Evolutionary conservation across 2,888 invertebrate species (phyloP).

Genomic region (Rapana venosa): DNA sequence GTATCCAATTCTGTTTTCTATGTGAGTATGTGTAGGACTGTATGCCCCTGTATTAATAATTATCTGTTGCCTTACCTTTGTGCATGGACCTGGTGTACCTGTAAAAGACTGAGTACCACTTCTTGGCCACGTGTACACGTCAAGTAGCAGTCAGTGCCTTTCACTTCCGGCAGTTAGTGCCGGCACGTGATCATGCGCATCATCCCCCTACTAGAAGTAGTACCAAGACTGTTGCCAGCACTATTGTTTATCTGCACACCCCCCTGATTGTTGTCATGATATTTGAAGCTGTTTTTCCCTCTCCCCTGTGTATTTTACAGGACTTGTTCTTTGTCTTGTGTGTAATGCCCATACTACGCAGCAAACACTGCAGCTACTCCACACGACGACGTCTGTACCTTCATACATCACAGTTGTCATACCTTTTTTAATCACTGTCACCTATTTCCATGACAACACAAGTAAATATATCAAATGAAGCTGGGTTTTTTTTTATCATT

Average conservation of each 20-base stretch:
- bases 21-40: background rate
- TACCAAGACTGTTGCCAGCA: background rate
- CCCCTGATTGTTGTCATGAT: background rate
- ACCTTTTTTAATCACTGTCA: no score
- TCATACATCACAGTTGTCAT: no score
- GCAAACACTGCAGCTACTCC: background rate
- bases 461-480: no score
- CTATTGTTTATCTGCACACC: background rate
- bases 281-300: background rate
- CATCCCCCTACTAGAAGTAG: background rate
- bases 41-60: background rate
- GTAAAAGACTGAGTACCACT: background rate
- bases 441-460: no score
- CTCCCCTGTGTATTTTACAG: background rate
- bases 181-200: background rate
- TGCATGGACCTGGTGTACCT: background rate
- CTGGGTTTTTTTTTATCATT: no score
- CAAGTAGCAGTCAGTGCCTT: conserved; percentile 31
- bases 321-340: background rate
- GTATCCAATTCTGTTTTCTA: background rate
- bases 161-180: background rate
- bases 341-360: background rate
- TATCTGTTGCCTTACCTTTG: background rate
- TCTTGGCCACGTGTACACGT: background rate
- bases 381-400: conserved; percentile 13